Evolutionary conservation across 2,888 invertebrate species (phyloP), one percentile per base, ranked within the genome.

Genomic region (Acrobasis consociella): DNA sequence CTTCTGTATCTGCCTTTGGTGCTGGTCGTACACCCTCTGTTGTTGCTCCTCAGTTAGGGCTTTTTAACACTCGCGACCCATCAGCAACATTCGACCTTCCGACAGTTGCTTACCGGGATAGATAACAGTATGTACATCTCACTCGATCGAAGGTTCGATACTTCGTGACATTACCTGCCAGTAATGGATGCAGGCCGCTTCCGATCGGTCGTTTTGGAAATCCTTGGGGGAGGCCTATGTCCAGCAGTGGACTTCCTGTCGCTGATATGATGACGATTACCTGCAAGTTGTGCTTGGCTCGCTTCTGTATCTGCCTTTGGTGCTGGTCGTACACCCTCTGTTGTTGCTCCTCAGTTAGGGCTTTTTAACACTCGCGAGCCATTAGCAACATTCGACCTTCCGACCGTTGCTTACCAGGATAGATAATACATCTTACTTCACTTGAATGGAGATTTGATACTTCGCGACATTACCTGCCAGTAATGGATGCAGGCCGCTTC

Each of bases 31-130:
- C 72, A 99, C 98, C 76, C 97, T 94, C 80, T 97, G 96, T 77
- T 97, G 97, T 81, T 99, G 98, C 63, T 96, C 95, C 75, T 98
- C 98, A 0, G 97, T 95, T 60, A 99, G 93, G 11, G 97, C 97
- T 86, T 98, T 98, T 85, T 97, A 99, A 81, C 98, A 98, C 85
- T 98, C 98, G 50, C 98, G 94, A 0, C 98, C 99, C 96, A 98
- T 97, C 80, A 99, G 96, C 64, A 98, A 93, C 3, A 98, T 97
- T 60, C 97, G 93, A 49, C 98, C 97, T 87, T 99, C 99, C 0
- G 96, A 95, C 69, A 99, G 89, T 74, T 96, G 96, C 87, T 98
- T 98, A 13, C 99, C 99, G 1, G 98, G 98, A 0, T 22, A 22
- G 1, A 3, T 22, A 22, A 22, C 22, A 22, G 22, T 3, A 22